A percentile compares a stretch with the other conserved stretches of the same genome.
phyloP scores from a whole-genome alignment of 2,888 invertebrate species.

The Coronaproctus castanopsis region DNA sequence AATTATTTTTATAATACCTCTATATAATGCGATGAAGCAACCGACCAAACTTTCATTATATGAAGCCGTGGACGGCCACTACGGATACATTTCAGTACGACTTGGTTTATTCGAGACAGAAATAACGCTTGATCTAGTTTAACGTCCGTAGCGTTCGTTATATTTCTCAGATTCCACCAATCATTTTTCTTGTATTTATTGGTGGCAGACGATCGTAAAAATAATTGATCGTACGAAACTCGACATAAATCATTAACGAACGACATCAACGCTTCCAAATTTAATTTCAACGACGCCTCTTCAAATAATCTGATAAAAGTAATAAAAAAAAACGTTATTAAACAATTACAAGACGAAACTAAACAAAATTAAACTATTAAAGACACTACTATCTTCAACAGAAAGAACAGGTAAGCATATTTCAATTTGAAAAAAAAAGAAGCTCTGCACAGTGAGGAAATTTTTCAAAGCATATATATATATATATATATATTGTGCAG shows the following conservation, averaged over 20 bases:
- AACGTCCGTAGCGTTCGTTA: constrained; percentile 25
- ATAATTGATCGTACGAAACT: constrained; percentile 63
- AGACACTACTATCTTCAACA: no score
- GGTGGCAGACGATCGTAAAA: constrained; percentile 15
- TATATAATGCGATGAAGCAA: constrained; percentile 81
- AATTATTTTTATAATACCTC: no score
- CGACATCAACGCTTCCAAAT: constrained; percentile 59
- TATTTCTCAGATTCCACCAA: constrained; percentile 28
- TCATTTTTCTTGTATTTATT: constrained; percentile 27
- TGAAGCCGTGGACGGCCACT: constrained; percentile 76
- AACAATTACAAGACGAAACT: no score
- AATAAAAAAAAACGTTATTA: no score
- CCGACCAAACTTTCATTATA: constrained; percentile 77
- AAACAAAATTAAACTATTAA: no score
- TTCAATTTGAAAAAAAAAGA: no score
- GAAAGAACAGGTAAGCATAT: no score
- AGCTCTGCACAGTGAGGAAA: no score
- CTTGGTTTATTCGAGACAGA: constrained; percentile 67
- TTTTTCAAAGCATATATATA: no score
- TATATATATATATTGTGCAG: no score
- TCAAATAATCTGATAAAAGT: constrained; percentile 48
- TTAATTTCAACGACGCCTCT: constrained; percentile 67
- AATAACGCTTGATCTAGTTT: constrained; percentile 30
- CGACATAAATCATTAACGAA: constrained; percentile 64
- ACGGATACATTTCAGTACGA: constrained; percentile 64